Evolutionary conservation across 2,113 vertebrate species (phyloP).

Genomic region (Melospiza georgiana): DNA sequence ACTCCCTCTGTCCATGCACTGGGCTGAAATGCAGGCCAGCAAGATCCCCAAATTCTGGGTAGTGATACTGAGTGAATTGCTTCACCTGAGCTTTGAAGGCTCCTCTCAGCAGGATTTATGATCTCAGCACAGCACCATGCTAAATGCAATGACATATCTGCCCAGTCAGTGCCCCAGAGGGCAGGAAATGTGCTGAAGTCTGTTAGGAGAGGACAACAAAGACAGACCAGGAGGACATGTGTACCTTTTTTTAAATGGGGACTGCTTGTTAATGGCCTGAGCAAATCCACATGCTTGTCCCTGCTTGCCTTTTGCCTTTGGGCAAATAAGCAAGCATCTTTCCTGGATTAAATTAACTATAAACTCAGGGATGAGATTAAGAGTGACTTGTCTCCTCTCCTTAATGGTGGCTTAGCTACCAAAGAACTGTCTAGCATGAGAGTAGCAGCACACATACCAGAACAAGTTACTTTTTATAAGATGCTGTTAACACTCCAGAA

Average conservation of each 20-base stretch:
- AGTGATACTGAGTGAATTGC: not conserved
- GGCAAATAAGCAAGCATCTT: not conserved
- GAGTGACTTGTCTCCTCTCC: not conserved
- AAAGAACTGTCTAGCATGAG: not conserved
- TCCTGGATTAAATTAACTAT: not conserved
- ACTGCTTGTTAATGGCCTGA: not conserved
- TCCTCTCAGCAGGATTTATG: not conserved
- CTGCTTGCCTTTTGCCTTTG: not conserved
- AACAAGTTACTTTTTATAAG: not conserved
- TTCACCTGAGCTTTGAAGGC: not conserved
- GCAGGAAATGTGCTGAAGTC: not conserved
- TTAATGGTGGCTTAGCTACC: not conserved
- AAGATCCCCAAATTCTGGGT: not conserved
- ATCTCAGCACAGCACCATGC: not conserved
- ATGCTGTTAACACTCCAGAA: not conserved
- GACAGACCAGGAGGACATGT: not conserved
- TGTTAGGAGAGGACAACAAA: not conserved
- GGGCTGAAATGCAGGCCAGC: not conserved
- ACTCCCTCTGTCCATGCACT: fast-evolving
- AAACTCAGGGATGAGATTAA: not conserved
- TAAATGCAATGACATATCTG: not conserved
- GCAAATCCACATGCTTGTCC: not conserved
- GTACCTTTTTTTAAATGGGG: not conserved
- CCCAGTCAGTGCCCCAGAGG: not conserved
- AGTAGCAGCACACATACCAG: not conserved